Evolutionary conservation across 2,797 vertebrate genomes (phyloP).

Genomic region (Lacerta viridis): DNA sequence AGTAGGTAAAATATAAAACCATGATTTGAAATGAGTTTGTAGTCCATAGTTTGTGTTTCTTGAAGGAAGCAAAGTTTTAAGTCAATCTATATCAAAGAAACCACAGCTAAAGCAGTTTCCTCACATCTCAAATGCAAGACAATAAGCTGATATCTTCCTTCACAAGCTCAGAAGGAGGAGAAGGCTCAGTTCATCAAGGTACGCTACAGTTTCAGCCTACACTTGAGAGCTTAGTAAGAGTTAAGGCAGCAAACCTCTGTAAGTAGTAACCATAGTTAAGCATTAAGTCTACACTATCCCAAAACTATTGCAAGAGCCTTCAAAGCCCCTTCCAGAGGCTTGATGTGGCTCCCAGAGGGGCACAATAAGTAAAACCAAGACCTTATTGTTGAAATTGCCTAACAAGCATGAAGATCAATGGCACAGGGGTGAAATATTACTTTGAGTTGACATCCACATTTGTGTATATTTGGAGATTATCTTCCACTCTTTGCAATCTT

Average conservation of each 20-base stretch:
- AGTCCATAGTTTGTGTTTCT: background rate
- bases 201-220: background rate
- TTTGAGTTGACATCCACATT: background rate
- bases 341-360: background rate
- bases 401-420: background rate
- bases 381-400: background rate
- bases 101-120: background rate
- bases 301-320: background rate
- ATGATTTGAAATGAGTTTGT: background rate
- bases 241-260: background rate
- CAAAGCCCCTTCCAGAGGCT: background rate
- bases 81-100: background rate
- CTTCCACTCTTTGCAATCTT: slow-evolving; percentile 19
- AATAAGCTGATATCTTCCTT: background rate
- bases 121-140: background rate
- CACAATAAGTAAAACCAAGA: background rate
- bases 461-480: slow-evolving; percentile 16
- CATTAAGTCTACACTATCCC: background rate
- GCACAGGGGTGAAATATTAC: background rate
- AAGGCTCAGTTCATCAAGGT: background rate
- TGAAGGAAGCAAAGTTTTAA: background rate
- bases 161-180: background rate
- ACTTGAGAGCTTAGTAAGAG: background rate
- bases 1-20: background rate
- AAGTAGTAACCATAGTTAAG: background rate